Conservation (phyloP, 2,113 vertebrate genomes). For the Otus sunia region DNA sequence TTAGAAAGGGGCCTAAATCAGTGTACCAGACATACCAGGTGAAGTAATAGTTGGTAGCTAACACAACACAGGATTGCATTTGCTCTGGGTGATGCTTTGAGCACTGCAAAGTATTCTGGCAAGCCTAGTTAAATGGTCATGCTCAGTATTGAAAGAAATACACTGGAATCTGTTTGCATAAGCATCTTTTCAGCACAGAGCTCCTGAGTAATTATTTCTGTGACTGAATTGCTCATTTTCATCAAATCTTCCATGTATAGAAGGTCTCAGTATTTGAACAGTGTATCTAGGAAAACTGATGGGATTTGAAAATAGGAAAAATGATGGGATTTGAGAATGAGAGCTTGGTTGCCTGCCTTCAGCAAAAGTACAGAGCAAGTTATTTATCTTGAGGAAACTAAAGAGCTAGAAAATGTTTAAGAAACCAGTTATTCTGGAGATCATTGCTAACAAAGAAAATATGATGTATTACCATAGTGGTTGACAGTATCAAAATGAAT, state of each 20-base stretch:
- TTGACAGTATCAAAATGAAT: not conserved
- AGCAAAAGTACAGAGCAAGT: not conserved
- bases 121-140: not conserved
- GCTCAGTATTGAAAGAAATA: not conserved
- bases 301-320: not conserved
- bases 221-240: not conserved
- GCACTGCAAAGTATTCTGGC: accelerated
- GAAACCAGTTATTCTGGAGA: not conserved
- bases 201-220: not conserved
- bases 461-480: not conserved
- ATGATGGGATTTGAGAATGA: not conserved
- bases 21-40: not conserved
- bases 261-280: not conserved
- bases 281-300: not conserved
- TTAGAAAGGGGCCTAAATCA: not conserved
- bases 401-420: not conserved
- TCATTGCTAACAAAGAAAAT: not conserved
- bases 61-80: not conserved
- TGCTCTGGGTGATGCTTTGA: not conserved
- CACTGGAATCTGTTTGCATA: not conserved
- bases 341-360: not conserved
- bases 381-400: not conserved
- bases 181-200: not conserved
- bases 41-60: not conserved
- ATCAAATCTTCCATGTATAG: not conserved